Conservation (phyloP, 1,140 invertebrate species). For the Pentalonia nigronervosa region DNA sequence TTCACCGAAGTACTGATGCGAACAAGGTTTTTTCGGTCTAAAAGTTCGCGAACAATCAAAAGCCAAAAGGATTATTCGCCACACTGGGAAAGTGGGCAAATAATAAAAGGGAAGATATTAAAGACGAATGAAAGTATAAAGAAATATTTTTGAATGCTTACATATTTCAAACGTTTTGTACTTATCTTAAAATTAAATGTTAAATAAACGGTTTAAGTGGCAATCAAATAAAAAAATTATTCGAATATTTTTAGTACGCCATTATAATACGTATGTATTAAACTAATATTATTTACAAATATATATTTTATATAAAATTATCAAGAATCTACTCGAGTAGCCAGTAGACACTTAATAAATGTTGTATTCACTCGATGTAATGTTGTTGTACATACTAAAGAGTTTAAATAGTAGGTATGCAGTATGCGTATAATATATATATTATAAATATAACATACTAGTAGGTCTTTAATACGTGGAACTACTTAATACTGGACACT, state of each 20-base stretch:
- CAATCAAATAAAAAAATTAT: background rate
- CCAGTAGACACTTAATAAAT: background rate
- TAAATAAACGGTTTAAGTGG: background rate
- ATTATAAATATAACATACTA: background rate
- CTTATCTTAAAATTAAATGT: background rate
- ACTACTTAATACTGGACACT: too few relatives aligned
- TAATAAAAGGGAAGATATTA: background rate
- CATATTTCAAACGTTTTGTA: background rate
- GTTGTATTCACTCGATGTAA: too few relatives aligned
- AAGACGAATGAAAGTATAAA: background rate
- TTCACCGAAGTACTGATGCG: background rate
- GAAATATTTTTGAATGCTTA: background rate
- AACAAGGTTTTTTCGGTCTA: background rate
- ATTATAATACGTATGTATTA: background rate
- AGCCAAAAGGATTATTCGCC: background rate
- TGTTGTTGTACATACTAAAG: too few relatives aligned
- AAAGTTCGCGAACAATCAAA: background rate
- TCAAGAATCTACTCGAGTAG: background rate
- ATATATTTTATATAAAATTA: background rate
- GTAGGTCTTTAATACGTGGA: background rate
- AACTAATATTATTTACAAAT: background rate
- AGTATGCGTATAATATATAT: background rate
- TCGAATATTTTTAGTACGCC: background rate
- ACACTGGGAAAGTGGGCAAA: background rate
- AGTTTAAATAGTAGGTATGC: too few relatives aligned